phyloP scores from a whole-genome alignment of 2,888 invertebrate species.

The Salpingus planirostris region DNA sequence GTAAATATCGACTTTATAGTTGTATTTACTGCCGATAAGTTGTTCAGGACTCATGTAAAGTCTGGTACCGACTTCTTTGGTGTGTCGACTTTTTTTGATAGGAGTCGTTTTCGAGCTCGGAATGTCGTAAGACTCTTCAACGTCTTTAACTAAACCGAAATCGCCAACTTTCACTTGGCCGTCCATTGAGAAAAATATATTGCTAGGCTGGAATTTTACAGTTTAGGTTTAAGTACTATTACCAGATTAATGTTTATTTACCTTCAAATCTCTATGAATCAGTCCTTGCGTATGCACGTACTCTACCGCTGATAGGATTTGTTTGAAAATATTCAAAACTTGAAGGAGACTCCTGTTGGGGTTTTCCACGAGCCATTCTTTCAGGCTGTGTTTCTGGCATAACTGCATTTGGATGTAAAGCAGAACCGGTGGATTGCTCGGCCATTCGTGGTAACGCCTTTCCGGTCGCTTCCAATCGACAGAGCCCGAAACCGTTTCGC shows the following conservation, averaged over 20 bases:
- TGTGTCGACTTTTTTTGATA: slow-evolving; percentile 39
- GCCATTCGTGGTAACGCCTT: slow-evolving; percentile 30
- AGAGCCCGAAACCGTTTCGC: slow-evolving; percentile 1
- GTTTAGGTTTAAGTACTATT: background rate
- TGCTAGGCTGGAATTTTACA: slow-evolving; percentile 57
- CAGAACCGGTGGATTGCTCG: slow-evolving; percentile 46
- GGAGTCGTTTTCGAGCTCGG: slow-evolving; percentile 11
- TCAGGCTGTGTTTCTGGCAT: slow-evolving; percentile 78
- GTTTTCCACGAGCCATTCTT: slow-evolving; percentile 77
- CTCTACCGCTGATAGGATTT: slow-evolving; percentile 90
- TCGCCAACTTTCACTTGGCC: slow-evolving; percentile 93
- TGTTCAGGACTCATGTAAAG: slow-evolving; percentile 99
- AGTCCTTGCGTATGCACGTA: slow-evolving; percentile 89
- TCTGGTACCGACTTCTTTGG: slow-evolving; percentile 69
- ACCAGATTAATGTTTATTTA: background rate
- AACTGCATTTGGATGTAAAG: slow-evolving; percentile 98
- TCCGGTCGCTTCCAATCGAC: slow-evolving; percentile 29
- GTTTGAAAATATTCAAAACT: slow-evolving; percentile 67
- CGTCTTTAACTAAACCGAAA: slow-evolving; percentile 93
- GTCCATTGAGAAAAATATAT: slow-evolving; percentile 88
- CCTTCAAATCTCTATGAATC: slow-evolving; percentile 92
- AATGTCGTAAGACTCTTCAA: slow-evolving; percentile 49
- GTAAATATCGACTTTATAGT: slow-evolving; percentile 91
- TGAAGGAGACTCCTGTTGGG: slow-evolving; percentile 42
- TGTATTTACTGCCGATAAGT: slow-evolving; percentile 62